A percentile compares a stretch with the other conserved stretches of the same genome.
Evolutionary conservation across 2,797 vertebrate genomes (phyloP).

Genomic region (Bradypus variegatus): DNA sequence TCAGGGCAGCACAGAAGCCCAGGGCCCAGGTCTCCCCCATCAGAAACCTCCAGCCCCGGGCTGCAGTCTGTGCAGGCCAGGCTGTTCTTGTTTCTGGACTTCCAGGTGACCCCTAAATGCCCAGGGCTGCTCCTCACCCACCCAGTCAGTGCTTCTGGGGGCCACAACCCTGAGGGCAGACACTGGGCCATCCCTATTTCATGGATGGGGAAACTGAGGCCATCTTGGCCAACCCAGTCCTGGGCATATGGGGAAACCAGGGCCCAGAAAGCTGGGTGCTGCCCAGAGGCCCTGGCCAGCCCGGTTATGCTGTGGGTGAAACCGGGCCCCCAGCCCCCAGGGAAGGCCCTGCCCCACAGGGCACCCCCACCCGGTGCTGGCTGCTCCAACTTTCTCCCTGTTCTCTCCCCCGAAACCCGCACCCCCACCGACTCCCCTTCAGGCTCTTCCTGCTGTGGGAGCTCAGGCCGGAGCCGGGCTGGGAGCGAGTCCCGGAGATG

Average conservation of each 20-base stretch:
- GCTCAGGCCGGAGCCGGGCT: background rate
- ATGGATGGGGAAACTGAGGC: background rate
- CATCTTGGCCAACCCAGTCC: background rate
- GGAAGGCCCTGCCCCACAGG: background rate
- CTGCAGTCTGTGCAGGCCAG: background rate
- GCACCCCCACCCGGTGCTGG: background rate
- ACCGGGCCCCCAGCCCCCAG: background rate
- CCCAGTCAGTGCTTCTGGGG: background rate
- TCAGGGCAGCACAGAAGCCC: accelerated
- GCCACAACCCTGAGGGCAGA: background rate
- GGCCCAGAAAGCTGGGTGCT: background rate
- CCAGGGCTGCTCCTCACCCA: background rate
- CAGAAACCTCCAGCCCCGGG: background rate
- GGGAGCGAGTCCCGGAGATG: background rate
- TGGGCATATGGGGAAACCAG: background rate
- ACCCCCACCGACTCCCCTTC: accelerated
- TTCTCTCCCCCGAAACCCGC: no score
- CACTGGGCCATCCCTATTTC: background rate
- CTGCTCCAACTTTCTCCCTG: no score
- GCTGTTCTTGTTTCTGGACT: background rate
- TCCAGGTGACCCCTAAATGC: background rate
- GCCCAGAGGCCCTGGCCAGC: background rate
- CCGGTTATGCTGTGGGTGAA: background rate
- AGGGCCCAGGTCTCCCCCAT: background rate
- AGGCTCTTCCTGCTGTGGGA: background rate